phyloP scores from a whole-genome alignment of 2,888 invertebrate genomes.

The Cephus runcator region DNA sequence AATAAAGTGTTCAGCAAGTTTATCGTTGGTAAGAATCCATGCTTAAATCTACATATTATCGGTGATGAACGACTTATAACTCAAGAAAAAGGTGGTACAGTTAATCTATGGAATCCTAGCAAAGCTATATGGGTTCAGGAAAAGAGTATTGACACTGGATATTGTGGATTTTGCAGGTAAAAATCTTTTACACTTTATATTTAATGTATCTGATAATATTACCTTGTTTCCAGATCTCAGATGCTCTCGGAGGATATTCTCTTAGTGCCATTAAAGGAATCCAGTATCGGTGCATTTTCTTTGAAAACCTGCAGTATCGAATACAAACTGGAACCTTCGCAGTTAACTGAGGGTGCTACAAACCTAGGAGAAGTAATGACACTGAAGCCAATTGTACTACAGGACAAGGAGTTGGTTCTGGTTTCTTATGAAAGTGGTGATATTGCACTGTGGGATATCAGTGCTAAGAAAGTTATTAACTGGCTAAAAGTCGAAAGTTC shows the following conservation, averaged over 20 bases:
- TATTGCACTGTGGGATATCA: slow-evolving; percentile 78
- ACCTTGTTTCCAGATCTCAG: slow-evolving; percentile 44
- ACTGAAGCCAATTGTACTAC: slow-evolving; percentile 67
- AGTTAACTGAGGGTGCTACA: slow-evolving; percentile 26
- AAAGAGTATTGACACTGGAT: slow-evolving; percentile 71
- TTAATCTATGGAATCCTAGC: slow-evolving; percentile 73
- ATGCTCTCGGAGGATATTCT: slow-evolving; percentile 71
- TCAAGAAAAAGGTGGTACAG: slow-evolving; percentile 79
- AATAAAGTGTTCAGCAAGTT: slow-evolving; percentile 77
- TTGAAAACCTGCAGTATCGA: slow-evolving; percentile 62
- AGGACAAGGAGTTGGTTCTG: slow-evolving; percentile 70
- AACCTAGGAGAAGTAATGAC: slow-evolving; percentile 75
- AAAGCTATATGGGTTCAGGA: slow-evolving; percentile 70
- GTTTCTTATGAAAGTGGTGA: slow-evolving; percentile 82
- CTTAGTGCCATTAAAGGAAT: slow-evolving; percentile 75
- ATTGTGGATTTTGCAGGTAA: slow-evolving; percentile 79
- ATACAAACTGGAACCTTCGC: slow-evolving; percentile 42
- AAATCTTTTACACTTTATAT: slow-evolving; percentile 31
- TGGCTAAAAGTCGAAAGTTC: slow-evolving; percentile 72
- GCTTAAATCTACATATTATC: slow-evolving; percentile 73
- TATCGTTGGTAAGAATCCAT: slow-evolving; percentile 73
- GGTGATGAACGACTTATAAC: slow-evolving; percentile 72
- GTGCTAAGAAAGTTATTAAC: slow-evolving; percentile 70
- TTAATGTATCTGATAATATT: slow-evolving; percentile 13
- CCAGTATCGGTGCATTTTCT: slow-evolving; percentile 68